A percentile compares a stretch with the other conserved stretches of the same genome.
phyloP scores from a whole-genome alignment of 2,888 invertebrate genomes.

The Saturnia japonica region DNA sequence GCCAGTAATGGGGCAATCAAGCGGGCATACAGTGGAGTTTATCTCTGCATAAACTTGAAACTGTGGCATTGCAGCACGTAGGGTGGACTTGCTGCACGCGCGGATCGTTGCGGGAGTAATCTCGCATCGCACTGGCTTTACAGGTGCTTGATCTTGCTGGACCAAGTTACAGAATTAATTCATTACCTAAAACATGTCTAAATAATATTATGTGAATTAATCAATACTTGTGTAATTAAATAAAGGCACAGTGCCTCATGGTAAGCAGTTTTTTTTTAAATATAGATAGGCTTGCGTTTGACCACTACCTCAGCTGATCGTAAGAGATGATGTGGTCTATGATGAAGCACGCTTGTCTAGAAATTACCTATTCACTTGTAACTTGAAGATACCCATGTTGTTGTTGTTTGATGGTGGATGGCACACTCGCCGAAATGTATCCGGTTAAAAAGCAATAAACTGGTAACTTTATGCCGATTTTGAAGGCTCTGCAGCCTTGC shows the following conservation, averaged over 20 bases:
- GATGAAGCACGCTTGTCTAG: too few relatives aligned
- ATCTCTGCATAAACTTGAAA: constrained; percentile 92
- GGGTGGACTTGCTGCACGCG: constrained; percentile 66
- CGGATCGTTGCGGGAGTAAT: constrained; percentile 92
- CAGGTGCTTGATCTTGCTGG: constrained; percentile 56
- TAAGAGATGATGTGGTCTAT: too few relatives aligned
- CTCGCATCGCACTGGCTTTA: constrained; percentile 89
- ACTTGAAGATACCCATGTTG: too few relatives aligned
- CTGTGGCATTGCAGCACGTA: constrained; percentile 83
- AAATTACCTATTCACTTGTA: too few relatives aligned
- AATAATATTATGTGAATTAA: background rate
- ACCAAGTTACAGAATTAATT: background rate
- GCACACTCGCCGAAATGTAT: too few relatives aligned
- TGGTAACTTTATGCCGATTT: too few relatives aligned
- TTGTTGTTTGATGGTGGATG: too few relatives aligned
- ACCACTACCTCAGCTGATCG: too few relatives aligned
- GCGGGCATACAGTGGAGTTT: constrained; percentile 90
- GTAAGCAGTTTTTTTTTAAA: background rate
- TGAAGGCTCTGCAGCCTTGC: too few relatives aligned
- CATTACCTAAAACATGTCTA: background rate
- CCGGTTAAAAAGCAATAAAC: too few relatives aligned
- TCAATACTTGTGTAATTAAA: background rate
- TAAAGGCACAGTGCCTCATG: background rate
- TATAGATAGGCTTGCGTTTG: too few relatives aligned
- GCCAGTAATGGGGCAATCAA: constrained; percentile 94